phyloP scores from a whole-genome alignment of 2,888 invertebrate species.

The Blastobasis adustella region DNA sequence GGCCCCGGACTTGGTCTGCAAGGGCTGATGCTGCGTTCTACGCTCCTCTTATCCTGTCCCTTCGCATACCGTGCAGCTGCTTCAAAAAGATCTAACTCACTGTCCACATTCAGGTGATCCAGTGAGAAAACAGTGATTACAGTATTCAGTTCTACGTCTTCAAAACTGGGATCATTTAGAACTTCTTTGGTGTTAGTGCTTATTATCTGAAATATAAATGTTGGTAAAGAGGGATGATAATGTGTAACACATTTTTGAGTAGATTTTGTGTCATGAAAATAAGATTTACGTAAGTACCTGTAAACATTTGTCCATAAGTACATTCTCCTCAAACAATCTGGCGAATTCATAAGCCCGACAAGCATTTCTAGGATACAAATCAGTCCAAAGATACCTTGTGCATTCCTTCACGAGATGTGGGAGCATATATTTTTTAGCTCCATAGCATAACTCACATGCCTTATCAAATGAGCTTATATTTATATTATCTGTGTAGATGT shows the following conservation, averaged over 20 bases:
- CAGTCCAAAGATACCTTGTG: conserved; percentile 88
- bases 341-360: conserved; percentile 92
- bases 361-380: conserved; percentile 85
- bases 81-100: conserved; percentile 85
- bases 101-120: conserved; percentile 81
- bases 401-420: conserved; percentile 89
- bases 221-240: too few species aligned
- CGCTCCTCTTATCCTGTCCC: conserved; percentile 47
- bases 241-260: too few species aligned
- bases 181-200: conserved; percentile 85
- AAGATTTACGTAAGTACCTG: conserved; percentile 58
- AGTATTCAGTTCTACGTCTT: conserved; percentile 84
- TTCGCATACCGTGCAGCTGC: conserved; percentile 77
- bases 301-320: conserved; percentile 86
- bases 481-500: conserved; percentile 88
- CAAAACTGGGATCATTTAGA: conserved; percentile 83
- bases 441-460: conserved; percentile 90
- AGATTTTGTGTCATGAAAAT: too few species aligned
- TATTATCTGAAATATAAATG: conserved; percentile 75
- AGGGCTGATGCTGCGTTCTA: conserved; percentile 42
- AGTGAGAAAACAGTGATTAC: conserved; percentile 84
- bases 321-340: conserved; percentile 87
- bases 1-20: conserved; percentile 50
- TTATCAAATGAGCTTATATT: conserved; percentile 88
- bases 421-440: conserved; percentile 91